Base-by-base conservation (phyloP, 2,797 vertebrate species). In the Gorsachius magnificus region DNA sequence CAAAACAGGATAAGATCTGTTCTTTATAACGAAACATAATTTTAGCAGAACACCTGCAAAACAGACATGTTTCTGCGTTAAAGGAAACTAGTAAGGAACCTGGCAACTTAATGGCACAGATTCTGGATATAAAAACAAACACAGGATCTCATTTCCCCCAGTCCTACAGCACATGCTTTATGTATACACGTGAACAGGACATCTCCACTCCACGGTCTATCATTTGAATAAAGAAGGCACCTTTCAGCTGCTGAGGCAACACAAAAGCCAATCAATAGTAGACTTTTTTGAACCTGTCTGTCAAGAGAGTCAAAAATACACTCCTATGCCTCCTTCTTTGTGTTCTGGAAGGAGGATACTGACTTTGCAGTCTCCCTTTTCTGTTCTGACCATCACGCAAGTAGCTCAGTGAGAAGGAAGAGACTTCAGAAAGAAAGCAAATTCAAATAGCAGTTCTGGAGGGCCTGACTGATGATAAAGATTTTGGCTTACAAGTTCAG, bases 41-140 rank as follows among this genome's bases (percentile, higher is more conserved):
- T 79, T 90, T 78, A 91, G 89, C 66, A 88, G 94, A 94, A 91
- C 66, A 84, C 72, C 68, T 92, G 93, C 75, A 83, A 71, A 96
- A 86, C 50, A 95, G 92, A 77, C 81, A 82, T 54, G 64, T 16
- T 93, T 51, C 70, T 86, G 17, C 64, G 87, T 65, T 90, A 60
- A 90, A 75, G 69, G 50, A 92, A 95, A 81, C 41, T 45, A 93
- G 68, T 41, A 85, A 74, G 57, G 61, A 85, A 87, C 50, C 71
- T 69, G 41, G 36, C 5, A 68, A 54, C 41, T 26, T 41, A 48
- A 90, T 33, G 89, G 61, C 91, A 77, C 72, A 92, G 56, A 61
- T 89, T 91, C 57, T 87, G 74, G 41, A 82, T 65, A 77, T 65
- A 77, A 95, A 92, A 91, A 25, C 36, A 81, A 90, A 79, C 65